Conservation (phyloP, 2,797 vertebrate genomes). For the Monodelphis domestica region DNA sequence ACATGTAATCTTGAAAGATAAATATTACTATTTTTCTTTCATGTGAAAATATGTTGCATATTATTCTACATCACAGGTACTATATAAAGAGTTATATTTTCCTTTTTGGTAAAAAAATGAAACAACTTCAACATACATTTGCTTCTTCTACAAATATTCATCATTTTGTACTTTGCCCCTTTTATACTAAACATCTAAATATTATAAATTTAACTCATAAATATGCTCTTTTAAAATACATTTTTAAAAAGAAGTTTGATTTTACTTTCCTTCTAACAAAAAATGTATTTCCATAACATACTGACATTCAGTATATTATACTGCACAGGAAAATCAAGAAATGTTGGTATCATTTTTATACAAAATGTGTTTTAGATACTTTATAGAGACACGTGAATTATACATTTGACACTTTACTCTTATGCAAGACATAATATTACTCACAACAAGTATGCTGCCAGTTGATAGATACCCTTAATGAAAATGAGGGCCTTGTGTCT, state of each 20-base stretch:
- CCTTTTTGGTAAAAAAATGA: background rate
- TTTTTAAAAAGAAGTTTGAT: background rate
- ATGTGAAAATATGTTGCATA: background rate
- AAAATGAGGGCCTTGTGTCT: background rate
- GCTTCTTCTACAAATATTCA: background rate
- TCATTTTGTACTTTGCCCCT: background rate
- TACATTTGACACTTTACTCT: background rate
- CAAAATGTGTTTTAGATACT: background rate
- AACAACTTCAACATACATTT: background rate
- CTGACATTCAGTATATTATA: background rate
- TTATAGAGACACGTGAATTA: background rate
- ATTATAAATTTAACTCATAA: background rate
- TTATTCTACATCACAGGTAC: background rate
- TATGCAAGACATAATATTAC: background rate
- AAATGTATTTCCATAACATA: background rate
- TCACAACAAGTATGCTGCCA: background rate
- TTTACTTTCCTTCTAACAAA: background rate
- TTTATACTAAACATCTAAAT: background rate
- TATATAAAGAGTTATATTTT: background rate
- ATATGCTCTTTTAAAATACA: background rate
- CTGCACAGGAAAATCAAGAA: background rate
- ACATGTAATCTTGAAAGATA: background rate
- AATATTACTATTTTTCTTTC: background rate
- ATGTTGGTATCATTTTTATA: background rate
- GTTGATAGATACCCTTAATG: background rate